Conservation (phyloP, 2,797 vertebrate species). For the Loris lydekkerianus region DNA sequence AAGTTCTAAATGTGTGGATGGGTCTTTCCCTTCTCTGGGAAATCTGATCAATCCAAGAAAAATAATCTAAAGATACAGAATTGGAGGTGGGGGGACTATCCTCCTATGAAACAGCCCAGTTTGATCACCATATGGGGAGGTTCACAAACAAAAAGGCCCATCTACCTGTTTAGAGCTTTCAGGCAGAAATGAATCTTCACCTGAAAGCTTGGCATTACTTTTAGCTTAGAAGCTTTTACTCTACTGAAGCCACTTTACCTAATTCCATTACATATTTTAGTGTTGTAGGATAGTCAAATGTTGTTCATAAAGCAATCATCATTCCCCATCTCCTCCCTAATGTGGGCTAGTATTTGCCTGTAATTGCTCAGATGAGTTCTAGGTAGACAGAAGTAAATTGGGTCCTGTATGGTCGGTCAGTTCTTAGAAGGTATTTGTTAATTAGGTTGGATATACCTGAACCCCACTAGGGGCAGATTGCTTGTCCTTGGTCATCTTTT, state of each 20-base stretch:
- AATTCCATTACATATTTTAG: conserved; percentile 54
- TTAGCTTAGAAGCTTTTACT: conserved; percentile 52
- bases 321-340: neutral
- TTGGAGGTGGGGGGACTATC: neutral
- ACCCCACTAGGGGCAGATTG: neutral
- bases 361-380: neutral
- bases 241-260: neutral
- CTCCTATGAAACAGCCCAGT: neutral
- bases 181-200: neutral
- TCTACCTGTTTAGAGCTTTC: neutral
- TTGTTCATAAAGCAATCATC: neutral
- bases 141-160: neutral
- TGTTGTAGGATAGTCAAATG: neutral
- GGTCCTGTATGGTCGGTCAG: neutral
- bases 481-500: neutral
- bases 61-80: neutral
- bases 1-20: conserved; percentile 33
- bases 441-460: neutral
- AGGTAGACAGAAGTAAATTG: neutral
- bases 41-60: conserved; percentile 17
- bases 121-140: neutral
- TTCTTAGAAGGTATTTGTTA: neutral
- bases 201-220: conserved; percentile 11
- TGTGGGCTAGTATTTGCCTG: neutral
- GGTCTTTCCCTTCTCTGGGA: neutral